These are phyloP conservation scores for Brachionus calyciflorus DNA, from an alignment of 1,140 invertebrate species.

Conservation along the genomic window DNA sequence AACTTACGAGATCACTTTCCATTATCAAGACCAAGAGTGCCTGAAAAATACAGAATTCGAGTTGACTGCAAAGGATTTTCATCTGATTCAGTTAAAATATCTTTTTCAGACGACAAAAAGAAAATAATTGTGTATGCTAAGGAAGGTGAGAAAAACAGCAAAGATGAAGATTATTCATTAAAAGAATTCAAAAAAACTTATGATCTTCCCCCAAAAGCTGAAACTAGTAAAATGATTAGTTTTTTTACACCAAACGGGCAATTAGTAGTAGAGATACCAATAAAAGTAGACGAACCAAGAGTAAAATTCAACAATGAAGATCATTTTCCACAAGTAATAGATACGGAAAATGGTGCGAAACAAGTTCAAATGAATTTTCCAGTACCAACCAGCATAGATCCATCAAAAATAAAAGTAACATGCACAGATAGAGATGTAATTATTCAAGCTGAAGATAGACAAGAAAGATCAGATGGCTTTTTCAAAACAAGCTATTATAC, in stretches of 20 bases:
- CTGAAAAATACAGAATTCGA: background rate
- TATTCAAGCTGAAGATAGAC: too few relatives aligned
- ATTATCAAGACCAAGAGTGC: background rate
- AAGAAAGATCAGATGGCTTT: too few relatives aligned
- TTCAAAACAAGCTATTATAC: too few relatives aligned
- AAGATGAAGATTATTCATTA: slow-evolving; percentile 1
- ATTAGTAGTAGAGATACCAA: background rate
- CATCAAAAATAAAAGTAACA: too few relatives aligned
- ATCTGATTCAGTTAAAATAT: background rate
- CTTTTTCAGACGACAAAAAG: background rate
- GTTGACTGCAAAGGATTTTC: slow-evolving; percentile 24
- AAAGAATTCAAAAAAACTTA: slow-evolving; percentile 11
- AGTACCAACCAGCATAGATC: too few relatives aligned
- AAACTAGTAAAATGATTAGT: background rate
- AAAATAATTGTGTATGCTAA: background rate
- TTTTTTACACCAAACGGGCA: background rate
- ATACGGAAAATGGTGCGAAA: too few relatives aligned
- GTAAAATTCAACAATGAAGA: background rate
- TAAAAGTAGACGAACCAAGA: background rate
- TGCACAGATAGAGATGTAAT: too few relatives aligned
- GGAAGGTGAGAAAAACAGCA: background rate
- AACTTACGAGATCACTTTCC: too few relatives aligned
- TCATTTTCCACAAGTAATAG: too few relatives aligned
- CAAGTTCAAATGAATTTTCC: too few relatives aligned
- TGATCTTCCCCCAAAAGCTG: slow-evolving; percentile 8